Percentiles rank a stretch among this genome's conserved stretches.
Conservation (phyloP, 2,888 invertebrate genomes). For the Tuta absoluta region DNA sequence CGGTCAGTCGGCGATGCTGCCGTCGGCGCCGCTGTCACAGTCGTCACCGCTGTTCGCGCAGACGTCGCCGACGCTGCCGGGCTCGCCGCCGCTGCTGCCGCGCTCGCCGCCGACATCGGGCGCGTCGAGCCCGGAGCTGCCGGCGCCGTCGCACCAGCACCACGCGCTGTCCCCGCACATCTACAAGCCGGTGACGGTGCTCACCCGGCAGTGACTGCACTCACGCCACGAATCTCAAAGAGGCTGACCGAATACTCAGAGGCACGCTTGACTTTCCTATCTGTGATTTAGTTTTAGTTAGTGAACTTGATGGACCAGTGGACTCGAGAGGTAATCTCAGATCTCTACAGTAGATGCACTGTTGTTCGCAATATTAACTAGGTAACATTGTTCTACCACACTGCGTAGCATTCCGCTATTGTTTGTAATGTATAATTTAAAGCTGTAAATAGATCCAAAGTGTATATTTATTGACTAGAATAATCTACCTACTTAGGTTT, state of each 20-base stretch:
- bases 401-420: constrained; percentile 62
- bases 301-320: constrained; percentile 58
- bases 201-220: constrained; percentile 73
- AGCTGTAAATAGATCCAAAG: constrained; percentile 72
- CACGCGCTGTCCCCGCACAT: constrained; percentile 73
- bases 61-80: constrained; percentile 59
- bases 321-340: constrained; percentile 49
- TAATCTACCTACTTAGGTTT: constrained; percentile 47
- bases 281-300: constrained; percentile 74
- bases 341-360: constrained; percentile 36
- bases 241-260: constrained; percentile 47
- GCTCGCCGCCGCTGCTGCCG: constrained; percentile 66
- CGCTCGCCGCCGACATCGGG: constrained; percentile 67
- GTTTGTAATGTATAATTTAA: constrained; percentile 47
- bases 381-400: constrained; percentile 43
- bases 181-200: constrained; percentile 81
- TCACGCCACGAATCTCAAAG: constrained; percentile 38
- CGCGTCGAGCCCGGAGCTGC: constrained; percentile 69
- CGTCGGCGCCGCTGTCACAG: constrained; percentile 48
- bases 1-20: constrained; percentile 45
- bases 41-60: constrained; percentile 55
- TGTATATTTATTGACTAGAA: constrained; percentile 73
- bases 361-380: constrained; percentile 53
- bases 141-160: constrained; percentile 65
- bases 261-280: constrained; percentile 54